Evolutionary conservation across 2,888 invertebrate genomes (phyloP), one percentile per base, ranked within the genome.

Genomic region (Hedya salicella): DNA sequence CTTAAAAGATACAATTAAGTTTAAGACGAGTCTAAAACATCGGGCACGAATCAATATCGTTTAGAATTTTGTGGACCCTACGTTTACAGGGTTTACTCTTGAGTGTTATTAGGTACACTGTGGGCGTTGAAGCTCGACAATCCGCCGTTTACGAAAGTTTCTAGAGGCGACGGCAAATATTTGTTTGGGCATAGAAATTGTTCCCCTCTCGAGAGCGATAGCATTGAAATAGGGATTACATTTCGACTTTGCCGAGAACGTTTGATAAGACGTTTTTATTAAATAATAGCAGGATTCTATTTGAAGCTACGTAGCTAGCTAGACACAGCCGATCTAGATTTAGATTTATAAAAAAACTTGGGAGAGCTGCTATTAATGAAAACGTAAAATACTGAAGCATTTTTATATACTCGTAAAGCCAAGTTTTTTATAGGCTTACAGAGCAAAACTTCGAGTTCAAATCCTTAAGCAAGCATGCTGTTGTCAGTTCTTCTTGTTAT

Each of bases 111-210:
- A 40, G 62, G 53, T 60, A 57, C 57, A 53, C 40, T 36, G 48
- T 39, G 59, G 52, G 68, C 66, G 57, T 66, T 14, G 46, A 54
- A 21, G 56, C 19, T 19, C 60, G 48, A 61, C 66, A 54, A 48
- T 48, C 54, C 48, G 11, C 61, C 42, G 32, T 66, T 60, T 66
- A 60, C 60, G 53, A 54, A 66, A 54, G 60, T 60, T 60, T 54
- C 54, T 49, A 54, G 49, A 79, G 74, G 79, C 79, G 77, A 83
- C 73, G 74, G 76, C 78, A 80, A 85, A 85, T 81, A 79, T 84
- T 85, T 77, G 80, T 78, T 80, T 82, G 81, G 83, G 83, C 75
- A 75, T 75, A 78, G 79, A 78, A 63, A 77, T 72, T 77, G 77
- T 78, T 80, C 71, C 72, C 75, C 74, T 75, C 73, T 78, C 68